These are phyloP conservation scores for Stegodyphus mimosarum DNA, from an alignment of 1,140 invertebrate genomes.

Conservation along the genomic window DNA sequence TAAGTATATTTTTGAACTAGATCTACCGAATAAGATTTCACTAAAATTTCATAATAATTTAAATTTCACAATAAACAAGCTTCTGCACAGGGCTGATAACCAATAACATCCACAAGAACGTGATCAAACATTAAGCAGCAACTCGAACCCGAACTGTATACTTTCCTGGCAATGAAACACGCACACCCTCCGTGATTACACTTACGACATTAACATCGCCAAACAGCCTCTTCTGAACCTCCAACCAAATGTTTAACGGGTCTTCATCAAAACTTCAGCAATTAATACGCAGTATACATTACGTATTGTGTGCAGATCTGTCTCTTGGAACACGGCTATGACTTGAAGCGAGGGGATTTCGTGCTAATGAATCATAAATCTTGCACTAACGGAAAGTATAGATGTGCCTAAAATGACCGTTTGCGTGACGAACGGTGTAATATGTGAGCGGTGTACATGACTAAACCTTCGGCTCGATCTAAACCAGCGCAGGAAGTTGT, in stretches of 20 bases:
- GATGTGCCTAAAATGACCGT: conserved; percentile 49
- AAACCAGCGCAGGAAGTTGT: conserved; percentile 41
- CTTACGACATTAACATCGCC: background rate
- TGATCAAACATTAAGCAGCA: conserved; percentile 19
- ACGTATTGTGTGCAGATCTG: background rate
- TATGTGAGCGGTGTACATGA: background rate
- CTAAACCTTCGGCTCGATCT: background rate
- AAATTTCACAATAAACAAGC: too few species aligned
- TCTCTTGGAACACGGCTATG: background rate
- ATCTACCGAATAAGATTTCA: too few species aligned
- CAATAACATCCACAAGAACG: background rate
- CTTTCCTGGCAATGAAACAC: background rate
- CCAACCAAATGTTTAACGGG: background rate
- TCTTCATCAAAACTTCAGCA: conserved; percentile 9
- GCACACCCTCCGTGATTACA: conserved; percentile 10
- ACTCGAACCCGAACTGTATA: background rate
- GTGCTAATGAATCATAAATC: conserved; percentile 53
- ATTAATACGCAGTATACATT: conserved; percentile 17
- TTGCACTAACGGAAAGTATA: conserved; percentile 51
- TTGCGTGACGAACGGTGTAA: conserved; percentile 23
- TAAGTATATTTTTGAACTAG: too few species aligned
- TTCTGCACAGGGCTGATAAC: background rate
- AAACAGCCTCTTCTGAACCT: background rate
- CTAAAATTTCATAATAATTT: too few species aligned
- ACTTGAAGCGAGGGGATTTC: conserved; percentile 24